Conservation (phyloP, 2,888 invertebrate genomes). For the Andrena bucephala region DNA sequence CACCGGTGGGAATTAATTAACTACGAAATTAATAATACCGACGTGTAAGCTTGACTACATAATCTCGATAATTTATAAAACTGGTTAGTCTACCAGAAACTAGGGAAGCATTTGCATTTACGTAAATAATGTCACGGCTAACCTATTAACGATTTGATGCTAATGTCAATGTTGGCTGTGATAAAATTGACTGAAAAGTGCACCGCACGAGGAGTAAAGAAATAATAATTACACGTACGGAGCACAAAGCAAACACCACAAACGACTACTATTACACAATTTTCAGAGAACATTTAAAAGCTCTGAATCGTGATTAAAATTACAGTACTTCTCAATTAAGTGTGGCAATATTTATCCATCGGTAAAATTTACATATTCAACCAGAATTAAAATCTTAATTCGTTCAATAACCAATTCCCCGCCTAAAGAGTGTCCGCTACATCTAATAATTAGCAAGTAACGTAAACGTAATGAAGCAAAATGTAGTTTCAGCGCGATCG, state of each 20-base stretch:
- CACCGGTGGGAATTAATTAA: neutral
- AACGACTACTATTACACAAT: neutral
- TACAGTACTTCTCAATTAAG: neutral
- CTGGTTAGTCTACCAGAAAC: neutral
- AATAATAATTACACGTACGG: neutral
- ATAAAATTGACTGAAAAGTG: neutral
- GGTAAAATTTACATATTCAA: neutral
- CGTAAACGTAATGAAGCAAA: neutral
- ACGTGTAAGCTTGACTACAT: neutral
- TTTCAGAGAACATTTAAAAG: neutral
- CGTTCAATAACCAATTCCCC: neutral
- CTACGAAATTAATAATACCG: slow-evolving; percentile 1
- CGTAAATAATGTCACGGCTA: slow-evolving; percentile 26
- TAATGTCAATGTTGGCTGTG: slow-evolving; percentile 11
- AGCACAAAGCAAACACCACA: neutral
- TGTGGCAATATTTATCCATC: neutral
- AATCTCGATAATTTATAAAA: slow-evolving; percentile 16
- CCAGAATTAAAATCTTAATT: neutral
- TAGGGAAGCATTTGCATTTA: slow-evolving; percentile 32
- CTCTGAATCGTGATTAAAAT: neutral
- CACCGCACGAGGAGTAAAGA: too few relatives aligned
- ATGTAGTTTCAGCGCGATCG: neutral
- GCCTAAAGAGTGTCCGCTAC: too few relatives aligned
- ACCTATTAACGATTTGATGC: neutral
- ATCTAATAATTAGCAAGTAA: neutral